Percentiles rank a stretch among this genome's conserved stretches.
Evolutionary conservation across 35 echinoderm and acorn worm genomes (phyloP).

Genomic region (Ptychodera flava): DNA sequence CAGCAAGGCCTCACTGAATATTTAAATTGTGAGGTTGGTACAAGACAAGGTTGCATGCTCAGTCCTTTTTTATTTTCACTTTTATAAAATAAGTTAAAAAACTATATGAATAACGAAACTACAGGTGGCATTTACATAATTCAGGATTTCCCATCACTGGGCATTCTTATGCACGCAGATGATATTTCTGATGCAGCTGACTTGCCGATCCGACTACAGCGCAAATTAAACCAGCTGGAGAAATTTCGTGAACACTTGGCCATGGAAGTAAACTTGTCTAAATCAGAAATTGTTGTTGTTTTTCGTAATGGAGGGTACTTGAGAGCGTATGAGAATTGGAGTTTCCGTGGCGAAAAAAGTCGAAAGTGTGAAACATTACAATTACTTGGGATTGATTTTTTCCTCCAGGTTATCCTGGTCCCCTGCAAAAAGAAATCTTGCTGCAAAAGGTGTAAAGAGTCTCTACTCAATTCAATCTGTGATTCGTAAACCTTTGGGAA

Average conservation of each 20-base stretch:
- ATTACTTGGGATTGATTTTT: not conserved
- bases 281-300: not conserved
- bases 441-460: not conserved
- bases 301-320: not conserved
- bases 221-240: not conserved
- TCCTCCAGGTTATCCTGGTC: not conserved
- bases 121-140: not conserved
- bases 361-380: not conserved
- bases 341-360: not conserved
- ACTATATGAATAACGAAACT: not conserved
- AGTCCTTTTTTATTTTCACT: not conserved
- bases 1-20: not conserved
- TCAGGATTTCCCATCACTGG: not conserved
- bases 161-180: not conserved
- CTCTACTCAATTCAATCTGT: not conserved
- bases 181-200: not conserved
- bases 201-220: not conserved
- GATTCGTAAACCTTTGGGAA: not conserved
- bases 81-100: not conserved
- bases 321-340: not conserved
- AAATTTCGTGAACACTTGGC: not conserved
- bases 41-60: not conserved
- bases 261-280: not conserved
- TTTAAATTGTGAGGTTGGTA: not conserved
- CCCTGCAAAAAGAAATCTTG: not conserved